A percentile compares a stretch with the other conserved stretches of the same genome.
phyloP scores from a whole-genome alignment of 2,797 vertebrate genomes.

The Clamator glandarius region DNA sequence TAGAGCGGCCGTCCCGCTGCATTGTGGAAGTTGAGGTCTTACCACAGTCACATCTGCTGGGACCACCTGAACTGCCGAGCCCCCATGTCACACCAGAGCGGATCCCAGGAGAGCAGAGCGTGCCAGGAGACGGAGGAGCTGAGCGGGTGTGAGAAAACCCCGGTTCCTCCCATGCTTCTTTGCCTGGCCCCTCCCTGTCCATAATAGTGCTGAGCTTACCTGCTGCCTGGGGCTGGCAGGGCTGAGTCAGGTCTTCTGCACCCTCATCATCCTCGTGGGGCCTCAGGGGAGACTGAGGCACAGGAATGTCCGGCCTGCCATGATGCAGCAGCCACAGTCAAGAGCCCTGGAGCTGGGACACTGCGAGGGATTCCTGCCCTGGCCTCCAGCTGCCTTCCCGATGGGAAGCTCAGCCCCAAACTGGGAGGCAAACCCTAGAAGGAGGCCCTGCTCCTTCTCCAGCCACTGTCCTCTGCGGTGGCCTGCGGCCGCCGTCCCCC shows the following conservation, averaged over 20 bases:
- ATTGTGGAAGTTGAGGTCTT: not conserved
- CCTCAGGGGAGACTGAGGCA: slow-evolving; percentile 55
- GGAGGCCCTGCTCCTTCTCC: not conserved
- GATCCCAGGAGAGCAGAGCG: slow-evolving; percentile 22
- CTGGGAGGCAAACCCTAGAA: not conserved
- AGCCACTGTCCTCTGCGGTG: not conserved
- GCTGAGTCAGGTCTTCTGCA: slow-evolving; percentile 56
- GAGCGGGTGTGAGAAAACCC: slow-evolving; percentile 36
- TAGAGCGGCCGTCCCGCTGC: not conserved
- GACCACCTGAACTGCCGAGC: not conserved
- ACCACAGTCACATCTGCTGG: slow-evolving; percentile 33
- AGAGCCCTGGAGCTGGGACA: not conserved
- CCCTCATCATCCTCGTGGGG: slow-evolving; percentile 17
- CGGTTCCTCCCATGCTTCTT: slow-evolving; percentile 55
- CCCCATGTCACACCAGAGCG: not conserved
- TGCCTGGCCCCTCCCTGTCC: slow-evolving; percentile 51
- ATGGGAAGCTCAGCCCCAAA: not conserved
- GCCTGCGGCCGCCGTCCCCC: not conserved
- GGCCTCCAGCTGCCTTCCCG: not conserved
- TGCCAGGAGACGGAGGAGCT: not conserved
- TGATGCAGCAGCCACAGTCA: not conserved
- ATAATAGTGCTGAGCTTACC: slow-evolving; percentile 32
- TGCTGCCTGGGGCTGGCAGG: not conserved
- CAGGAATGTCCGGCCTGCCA: slow-evolving; percentile 6
- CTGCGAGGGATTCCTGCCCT: not conserved